A percentile compares a stretch with the other conserved stretches of the same genome.
phyloP scores from a whole-genome alignment of 2,797 vertebrate genomes.

The Phoeniculus purpureus region DNA sequence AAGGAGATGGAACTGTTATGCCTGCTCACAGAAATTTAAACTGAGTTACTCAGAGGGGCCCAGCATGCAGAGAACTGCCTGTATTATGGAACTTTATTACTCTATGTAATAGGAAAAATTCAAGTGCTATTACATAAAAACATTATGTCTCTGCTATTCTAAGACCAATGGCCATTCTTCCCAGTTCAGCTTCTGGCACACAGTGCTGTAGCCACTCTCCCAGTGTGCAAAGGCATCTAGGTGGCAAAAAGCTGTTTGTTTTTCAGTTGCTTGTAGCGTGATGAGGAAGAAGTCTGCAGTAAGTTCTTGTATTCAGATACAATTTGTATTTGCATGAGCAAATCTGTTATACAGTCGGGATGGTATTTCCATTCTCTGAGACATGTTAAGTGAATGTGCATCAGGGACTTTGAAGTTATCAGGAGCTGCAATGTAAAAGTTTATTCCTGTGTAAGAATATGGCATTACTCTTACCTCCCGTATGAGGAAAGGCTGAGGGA shows the following conservation, averaged over 20 bases:
- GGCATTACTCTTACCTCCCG: neutral
- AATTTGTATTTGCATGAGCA: neutral
- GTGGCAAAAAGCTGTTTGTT: neutral
- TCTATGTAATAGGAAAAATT: neutral
- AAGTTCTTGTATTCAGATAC: neutral
- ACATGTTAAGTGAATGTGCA: neutral
- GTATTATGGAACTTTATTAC: neutral
- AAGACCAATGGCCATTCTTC: neutral
- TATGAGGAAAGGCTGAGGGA: too few species aligned
- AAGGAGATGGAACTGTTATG: neutral
- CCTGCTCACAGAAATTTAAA: slow-evolving; percentile 2
- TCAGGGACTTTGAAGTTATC: neutral
- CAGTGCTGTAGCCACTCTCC: neutral
- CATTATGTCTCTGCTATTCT: neutral
- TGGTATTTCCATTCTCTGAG: neutral
- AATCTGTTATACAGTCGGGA: neutral
- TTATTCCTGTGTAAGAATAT: neutral
- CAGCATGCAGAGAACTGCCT: neutral
- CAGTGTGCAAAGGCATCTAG: neutral
- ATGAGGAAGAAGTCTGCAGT: neutral
- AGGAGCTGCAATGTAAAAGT: neutral
- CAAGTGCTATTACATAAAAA: neutral
- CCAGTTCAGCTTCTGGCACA: neutral
- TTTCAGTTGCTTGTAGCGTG: neutral
- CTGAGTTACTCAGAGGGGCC: neutral